phyloP scores from a whole-genome alignment of 1,140 invertebrate species.

The Whitmania pigra region DNA sequence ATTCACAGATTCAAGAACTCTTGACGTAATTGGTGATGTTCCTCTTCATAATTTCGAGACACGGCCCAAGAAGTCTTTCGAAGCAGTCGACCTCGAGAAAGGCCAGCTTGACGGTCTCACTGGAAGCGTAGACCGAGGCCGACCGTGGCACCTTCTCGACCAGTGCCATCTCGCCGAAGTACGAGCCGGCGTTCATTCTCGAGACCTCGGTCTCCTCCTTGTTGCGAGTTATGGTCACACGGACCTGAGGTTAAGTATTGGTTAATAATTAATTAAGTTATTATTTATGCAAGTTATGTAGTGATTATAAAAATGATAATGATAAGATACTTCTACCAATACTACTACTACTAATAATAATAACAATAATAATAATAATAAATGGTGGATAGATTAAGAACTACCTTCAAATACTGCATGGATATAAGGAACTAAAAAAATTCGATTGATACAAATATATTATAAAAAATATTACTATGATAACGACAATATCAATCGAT shows the following conservation, averaged over 20 bases:
- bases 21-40: constrained; percentile 93
- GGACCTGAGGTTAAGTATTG: constrained; percentile 21
- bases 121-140: constrained; percentile 63
- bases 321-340: too few species aligned
- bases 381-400: too few species aligned
- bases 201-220: constrained; percentile 34
- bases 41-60: constrained; percentile 96
- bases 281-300: background rate
- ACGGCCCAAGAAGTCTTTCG: constrained; percentile 87
- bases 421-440: too few species aligned
- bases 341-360: too few species aligned
- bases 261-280: constrained; percentile 1
- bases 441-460: too few species aligned
- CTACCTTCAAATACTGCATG: too few species aligned
- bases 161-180: constrained; percentile 52
- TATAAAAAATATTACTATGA: too few species aligned
- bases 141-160: constrained; percentile 75
- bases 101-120: constrained; percentile 43
- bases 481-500: too few species aligned
- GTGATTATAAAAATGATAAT: too few species aligned
- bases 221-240: constrained; percentile 27
- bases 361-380: too few species aligned
- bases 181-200: constrained; percentile 33
- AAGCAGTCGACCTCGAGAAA: constrained; percentile 95
- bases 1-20: constrained; percentile 11